phyloP scores from a whole-genome alignment of 2,888 invertebrate species.

The Tiliacea aurago region DNA sequence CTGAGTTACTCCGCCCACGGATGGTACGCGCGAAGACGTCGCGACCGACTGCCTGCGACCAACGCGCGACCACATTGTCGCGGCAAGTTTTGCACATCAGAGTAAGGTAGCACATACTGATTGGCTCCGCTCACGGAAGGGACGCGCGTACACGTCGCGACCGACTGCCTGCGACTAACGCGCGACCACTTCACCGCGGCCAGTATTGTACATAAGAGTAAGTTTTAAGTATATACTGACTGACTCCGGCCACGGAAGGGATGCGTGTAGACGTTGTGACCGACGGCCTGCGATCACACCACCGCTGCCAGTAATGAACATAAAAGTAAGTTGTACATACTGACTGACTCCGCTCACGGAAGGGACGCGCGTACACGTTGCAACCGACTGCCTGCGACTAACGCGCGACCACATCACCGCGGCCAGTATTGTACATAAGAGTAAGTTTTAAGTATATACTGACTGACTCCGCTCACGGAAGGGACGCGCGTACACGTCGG shows the following conservation, averaged over 20 bases:
- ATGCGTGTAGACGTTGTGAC: background rate
- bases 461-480: background rate
- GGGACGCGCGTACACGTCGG: background rate
- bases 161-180: conserved; percentile 89
- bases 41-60: no score
- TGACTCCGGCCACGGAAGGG: background rate
- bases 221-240: conserved; percentile 59
- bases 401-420: no score
- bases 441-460: conserved; percentile 83
- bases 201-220: conserved; percentile 93
- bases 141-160: conserved; percentile 61
- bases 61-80: no score
- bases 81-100: no score
- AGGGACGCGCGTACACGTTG: conserved; percentile 58
- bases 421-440: conserved; percentile 94
- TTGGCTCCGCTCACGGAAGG: conserved; percentile 90
- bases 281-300: background rate
- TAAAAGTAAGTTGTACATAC: no score
- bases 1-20: no score
- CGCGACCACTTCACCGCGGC: conserved; percentile 94
- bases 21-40: no score
- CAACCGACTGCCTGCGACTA: conserved; percentile 77
- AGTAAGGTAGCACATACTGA: no score
- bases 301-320: no score
- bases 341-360: conserved; percentile 88